Evolutionary conservation across 2,888 invertebrate genomes (phyloP), one percentile per base, ranked within the genome.

Genomic region (Hipparchia sbordonii): DNA sequence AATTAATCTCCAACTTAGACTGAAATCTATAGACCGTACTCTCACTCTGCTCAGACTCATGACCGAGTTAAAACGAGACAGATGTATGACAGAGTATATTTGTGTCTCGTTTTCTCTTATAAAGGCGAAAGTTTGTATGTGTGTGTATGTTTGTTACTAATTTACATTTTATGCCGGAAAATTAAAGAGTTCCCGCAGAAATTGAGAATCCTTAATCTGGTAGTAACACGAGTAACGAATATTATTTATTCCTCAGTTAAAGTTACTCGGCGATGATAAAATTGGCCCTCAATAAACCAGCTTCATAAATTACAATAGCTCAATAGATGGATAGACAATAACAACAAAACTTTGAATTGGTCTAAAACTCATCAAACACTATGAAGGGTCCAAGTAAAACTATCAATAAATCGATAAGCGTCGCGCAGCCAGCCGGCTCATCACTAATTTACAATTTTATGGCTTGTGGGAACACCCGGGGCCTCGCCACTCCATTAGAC

Each of bases 391-490:
- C 73, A 76, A 77, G 77, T 86, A 87, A 85, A 89, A 90, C 90
- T 90, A 88, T 89, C 92, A 90, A 93, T 93, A 93, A 89, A 93
- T 93, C 93, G 92, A 93, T 93, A 88, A 82, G 79, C 87, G 89
- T 86, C 87, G 89, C 85, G 84, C 80, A 82, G 82, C 84, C 84
- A 84, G 89, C 84, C 85, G 89, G 89, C 88, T 93, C 93, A 93
- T 93, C 93, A 93, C 89, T 92, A 93, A 93, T 93, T 93, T 93
- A 93, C 91, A 92, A 92, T 93, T 93, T 93, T 92, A 93, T 92
- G 92, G 93, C 90, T 87, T 88, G 92, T 86, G 91, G 92, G 90
- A 87, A 83, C 81, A 83, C 82, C 80, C 80, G 84, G 84, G 85
- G 83, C 82, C 79, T 82, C 82, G 83, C 83, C 86, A 86, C 89